Base-by-base conservation (phyloP, 2,797 vertebrate genomes). In the Mastacembelus armatus region DNA sequence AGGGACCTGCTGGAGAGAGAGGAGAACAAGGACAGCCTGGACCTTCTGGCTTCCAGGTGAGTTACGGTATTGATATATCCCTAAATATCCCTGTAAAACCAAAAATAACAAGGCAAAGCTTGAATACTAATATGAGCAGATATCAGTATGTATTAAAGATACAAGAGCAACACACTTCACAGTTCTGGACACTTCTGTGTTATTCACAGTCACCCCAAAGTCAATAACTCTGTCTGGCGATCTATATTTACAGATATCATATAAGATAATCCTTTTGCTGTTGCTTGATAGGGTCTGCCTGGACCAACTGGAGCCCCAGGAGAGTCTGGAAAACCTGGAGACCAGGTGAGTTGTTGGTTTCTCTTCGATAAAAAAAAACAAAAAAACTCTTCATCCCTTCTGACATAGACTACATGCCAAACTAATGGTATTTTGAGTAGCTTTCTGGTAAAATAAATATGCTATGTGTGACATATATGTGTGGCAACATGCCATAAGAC, bases 1-100 rank as follows among this genome's bases (percentile, higher is more conserved):
- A 99, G 97, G 97, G 98, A 68, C 94, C 93, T 1, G 95, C 90
- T 26, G 97, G 98, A 18, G 98, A 99, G 90, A 96, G 98, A 92
- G 98, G 98, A 86, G 97, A 99, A 56, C 97, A 99, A 88, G 98
- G 97, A 70, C 92, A 95, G 42, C 95, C 96, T 19, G 98, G 98
- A 56, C 96, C 98, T 38, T 89, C 96, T 22, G 97, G 97, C 32
- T 99, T 99, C 95, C 92, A 94, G 88, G 93, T 93, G 51, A 84
- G 86, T 83, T n/a, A n/a, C n/a, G n/a, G n/a, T n/a, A n/a, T n/a
- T n/a, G n/a, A 40, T n/a, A 57, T 48, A 75, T 2, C 22, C 0
- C 22, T 57, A 30, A 67, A 50, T 8, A 16, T 36, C 16, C 21
- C 16, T 49, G 0, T 27, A 21, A 57, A 74, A 50, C 5, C 56